phyloP scores from a whole-genome alignment of 1,140 invertebrate species.

The Armadillidium nasatum region DNA sequence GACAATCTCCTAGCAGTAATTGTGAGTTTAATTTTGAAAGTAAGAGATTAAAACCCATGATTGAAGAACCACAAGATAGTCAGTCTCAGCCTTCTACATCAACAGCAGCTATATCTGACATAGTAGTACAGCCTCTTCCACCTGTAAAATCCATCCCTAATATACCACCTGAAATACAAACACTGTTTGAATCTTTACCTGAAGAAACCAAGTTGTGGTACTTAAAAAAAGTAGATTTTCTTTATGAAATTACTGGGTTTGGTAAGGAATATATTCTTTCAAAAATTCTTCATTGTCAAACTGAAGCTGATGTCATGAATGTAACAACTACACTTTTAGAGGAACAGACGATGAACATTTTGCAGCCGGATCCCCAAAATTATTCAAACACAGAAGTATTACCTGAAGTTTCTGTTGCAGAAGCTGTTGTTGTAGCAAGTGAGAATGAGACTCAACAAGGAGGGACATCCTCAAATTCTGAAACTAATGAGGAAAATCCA shows the following conservation, averaged over 20 bases:
- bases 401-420: not conserved
- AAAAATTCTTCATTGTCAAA: not conserved
- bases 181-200: not conserved
- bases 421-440: constrained; percentile 7
- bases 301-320: not conserved
- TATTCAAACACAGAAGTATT: no score
- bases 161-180: not conserved
- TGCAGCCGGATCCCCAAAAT: not conserved
- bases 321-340: not conserved
- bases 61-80: not conserved
- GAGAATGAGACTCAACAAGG: not conserved
- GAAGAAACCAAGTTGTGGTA: not conserved
- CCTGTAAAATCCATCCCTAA: not conserved
- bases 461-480: not conserved
- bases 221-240: not conserved
- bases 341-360: not conserved
- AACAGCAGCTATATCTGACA: not conserved
- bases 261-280: not conserved
- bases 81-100: not conserved
- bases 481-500: not conserved
- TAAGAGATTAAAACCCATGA: not conserved
- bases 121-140: not conserved
- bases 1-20: not conserved
- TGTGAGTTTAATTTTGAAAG: not conserved
- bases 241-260: not conserved